phyloP scores from a whole-genome alignment of 2,888 invertebrate species.

The Ennomos erosarius region DNA sequence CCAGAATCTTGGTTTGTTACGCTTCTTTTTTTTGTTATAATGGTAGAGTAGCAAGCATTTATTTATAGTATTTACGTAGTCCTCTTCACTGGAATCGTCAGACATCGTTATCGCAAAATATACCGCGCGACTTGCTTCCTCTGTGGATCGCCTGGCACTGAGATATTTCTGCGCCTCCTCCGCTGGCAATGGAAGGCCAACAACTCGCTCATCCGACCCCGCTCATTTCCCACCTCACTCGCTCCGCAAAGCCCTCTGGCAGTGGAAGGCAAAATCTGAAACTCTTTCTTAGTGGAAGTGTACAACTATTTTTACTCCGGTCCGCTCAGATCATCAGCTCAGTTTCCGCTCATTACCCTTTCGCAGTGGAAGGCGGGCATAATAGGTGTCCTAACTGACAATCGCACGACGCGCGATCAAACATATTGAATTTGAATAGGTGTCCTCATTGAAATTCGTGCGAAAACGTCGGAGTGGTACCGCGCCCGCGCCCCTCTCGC shows the following conservation, averaged over 20 bases:
- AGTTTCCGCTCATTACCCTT: constrained; percentile 1
- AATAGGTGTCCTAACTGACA: too few species aligned
- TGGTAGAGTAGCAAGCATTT: too few species aligned
- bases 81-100: too few species aligned
- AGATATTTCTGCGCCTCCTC: too few species aligned
- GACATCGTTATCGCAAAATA: too few species aligned
- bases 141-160: too few species aligned
- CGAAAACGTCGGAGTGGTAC: constrained; percentile 13
- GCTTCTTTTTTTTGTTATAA: constrained; percentile 2
- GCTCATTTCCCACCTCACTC: constrained; percentile 8
- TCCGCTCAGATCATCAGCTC: constrained; percentile 7
- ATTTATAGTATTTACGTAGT: too few species aligned
- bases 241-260: constrained; percentile 7
- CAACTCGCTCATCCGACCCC: constrained; percentile 7
- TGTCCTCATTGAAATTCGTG: constrained; percentile 13
- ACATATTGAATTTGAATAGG: constrained; percentile 15
- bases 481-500: constrained; percentile 15
- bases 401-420: constrained; percentile 8
- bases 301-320: constrained; percentile 6
- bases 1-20: constrained; percentile 26
- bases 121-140: too few species aligned
- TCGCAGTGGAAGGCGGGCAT: background rate
- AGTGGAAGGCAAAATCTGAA: constrained; percentile 8
- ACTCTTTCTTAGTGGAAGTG: constrained; percentile 8
- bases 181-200: constrained; percentile 6